A percentile compares a stretch with the other conserved stretches of the same genome.
Evolutionary conservation across 1,140 invertebrate species (phyloP).

Genomic region (Cephus cinctus): DNA sequence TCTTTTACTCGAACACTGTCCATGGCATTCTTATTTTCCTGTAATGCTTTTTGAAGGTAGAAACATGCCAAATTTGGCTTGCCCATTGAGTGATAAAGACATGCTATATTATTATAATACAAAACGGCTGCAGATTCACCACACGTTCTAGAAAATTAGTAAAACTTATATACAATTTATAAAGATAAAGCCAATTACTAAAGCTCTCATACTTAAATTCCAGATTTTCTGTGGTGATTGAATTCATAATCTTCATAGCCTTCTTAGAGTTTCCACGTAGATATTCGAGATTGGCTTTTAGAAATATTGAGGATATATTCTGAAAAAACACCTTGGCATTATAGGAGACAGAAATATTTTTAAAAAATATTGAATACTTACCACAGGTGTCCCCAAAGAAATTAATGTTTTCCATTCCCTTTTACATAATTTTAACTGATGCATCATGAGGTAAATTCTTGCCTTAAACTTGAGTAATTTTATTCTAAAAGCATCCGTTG

Average conservation of each 20-base stretch:
- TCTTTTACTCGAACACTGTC: slow-evolving; percentile 51
- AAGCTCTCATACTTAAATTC: slow-evolving; percentile 52
- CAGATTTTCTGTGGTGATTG: slow-evolving; percentile 54
- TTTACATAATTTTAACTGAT: slow-evolving; percentile 56
- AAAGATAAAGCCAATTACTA: background rate
- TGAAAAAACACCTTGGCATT: slow-evolving; percentile 41
- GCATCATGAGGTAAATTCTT: slow-evolving; percentile 58
- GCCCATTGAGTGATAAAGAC: slow-evolving; percentile 81
- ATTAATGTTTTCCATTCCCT: slow-evolving; percentile 52
- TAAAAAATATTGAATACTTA: slow-evolving; percentile 23
- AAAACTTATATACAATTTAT: slow-evolving; percentile 10
- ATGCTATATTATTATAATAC: slow-evolving; percentile 88
- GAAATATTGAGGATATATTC: slow-evolving; percentile 63
- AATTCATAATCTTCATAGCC: slow-evolving; percentile 66
- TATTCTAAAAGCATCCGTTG: slow-evolving; percentile 57
- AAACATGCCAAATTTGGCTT: slow-evolving; percentile 84
- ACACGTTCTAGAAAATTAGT: slow-evolving; percentile 51
- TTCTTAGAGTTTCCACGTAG: slow-evolving; percentile 68
- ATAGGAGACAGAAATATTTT: slow-evolving; percentile 3
- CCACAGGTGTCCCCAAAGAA: slow-evolving; percentile 40
- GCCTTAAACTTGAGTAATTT: slow-evolving; percentile 62
- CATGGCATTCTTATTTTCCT: slow-evolving; percentile 71
- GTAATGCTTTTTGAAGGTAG: slow-evolving; percentile 82
- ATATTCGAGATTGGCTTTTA: slow-evolving; percentile 72
- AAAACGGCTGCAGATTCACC: slow-evolving; percentile 69